phyloP scores from a whole-genome alignment of 2,113 vertebrate genomes.

The Tringa solitaria region DNA sequence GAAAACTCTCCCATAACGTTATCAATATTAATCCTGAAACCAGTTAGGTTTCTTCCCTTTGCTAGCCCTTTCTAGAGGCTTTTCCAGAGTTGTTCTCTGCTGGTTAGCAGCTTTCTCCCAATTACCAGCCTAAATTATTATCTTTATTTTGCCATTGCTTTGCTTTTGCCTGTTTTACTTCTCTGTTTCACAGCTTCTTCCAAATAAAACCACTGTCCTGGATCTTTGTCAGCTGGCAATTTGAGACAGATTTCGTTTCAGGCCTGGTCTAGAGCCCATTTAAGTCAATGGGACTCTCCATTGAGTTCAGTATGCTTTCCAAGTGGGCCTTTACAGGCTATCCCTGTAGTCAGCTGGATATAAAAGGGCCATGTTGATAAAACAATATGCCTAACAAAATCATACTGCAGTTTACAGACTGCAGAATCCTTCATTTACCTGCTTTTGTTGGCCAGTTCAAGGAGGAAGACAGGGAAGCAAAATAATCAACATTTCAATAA shows the following conservation, averaged over 20 bases:
- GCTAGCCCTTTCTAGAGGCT: background rate
- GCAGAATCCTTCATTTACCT: background rate
- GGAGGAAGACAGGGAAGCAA: background rate
- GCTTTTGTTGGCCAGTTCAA: background rate
- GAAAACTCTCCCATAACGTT: background rate
- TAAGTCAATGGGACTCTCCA: background rate
- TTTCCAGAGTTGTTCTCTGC: background rate
- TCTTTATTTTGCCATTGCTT: background rate
- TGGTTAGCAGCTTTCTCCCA: constrained; percentile 1
- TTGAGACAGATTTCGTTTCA: background rate
- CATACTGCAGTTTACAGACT: background rate
- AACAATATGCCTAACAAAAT: background rate
- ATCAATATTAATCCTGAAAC: background rate
- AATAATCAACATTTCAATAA: background rate
- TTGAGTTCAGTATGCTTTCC: background rate
- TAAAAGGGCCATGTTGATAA: background rate
- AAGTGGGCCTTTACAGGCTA: background rate
- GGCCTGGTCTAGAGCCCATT: background rate
- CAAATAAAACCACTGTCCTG: constrained; percentile 17
- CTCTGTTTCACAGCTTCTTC: constrained; percentile 26
- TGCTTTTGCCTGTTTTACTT: background rate
- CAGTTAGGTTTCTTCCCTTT: background rate
- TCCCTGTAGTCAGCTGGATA: background rate
- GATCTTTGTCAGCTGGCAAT: background rate
- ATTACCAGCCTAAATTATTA: background rate